Percentiles rank a stretch among this genome's conserved stretches.
phyloP scores from a whole-genome alignment of 2,113 vertebrate species.

The Hystrix brachyura region DNA sequence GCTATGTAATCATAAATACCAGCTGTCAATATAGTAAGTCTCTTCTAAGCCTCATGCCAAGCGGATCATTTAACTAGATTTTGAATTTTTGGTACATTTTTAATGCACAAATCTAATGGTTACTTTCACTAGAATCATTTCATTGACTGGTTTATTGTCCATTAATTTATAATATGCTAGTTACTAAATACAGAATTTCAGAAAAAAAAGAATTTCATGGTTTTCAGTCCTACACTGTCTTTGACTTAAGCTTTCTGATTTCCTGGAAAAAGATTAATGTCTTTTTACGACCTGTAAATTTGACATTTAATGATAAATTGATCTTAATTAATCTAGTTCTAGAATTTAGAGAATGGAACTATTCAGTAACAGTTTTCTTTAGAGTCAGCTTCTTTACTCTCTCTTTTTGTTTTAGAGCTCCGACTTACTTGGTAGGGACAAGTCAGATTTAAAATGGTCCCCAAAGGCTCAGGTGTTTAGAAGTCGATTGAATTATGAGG shows the following conservation, averaged over 20 bases:
- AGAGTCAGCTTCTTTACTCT: neutral
- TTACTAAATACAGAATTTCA: neutral
- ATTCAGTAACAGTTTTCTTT: neutral
- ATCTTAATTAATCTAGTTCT: neutral
- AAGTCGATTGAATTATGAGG: neutral
- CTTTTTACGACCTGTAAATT: neutral
- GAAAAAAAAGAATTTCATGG: too few species aligned
- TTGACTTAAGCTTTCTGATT: neutral
- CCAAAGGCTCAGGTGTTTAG: neutral
- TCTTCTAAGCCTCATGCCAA: neutral
- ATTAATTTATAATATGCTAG: conserved; percentile 49
- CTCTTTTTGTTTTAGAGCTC: neutral
- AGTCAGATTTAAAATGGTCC: neutral
- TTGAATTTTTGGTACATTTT: neutral
- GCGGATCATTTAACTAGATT: neutral
- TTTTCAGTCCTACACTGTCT: neutral
- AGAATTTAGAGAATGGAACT: neutral
- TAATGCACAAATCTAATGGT: neutral
- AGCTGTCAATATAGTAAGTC: neutral
- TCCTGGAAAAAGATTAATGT: neutral
- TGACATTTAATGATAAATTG: conserved; percentile 22
- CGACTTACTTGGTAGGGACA: neutral
- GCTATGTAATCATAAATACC: neutral
- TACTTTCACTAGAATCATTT: neutral
- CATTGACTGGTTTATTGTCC: neutral